Evolutionary conservation across 2,113 vertebrate genomes (phyloP).

Genomic region (Nycticebus coucang): DNA sequence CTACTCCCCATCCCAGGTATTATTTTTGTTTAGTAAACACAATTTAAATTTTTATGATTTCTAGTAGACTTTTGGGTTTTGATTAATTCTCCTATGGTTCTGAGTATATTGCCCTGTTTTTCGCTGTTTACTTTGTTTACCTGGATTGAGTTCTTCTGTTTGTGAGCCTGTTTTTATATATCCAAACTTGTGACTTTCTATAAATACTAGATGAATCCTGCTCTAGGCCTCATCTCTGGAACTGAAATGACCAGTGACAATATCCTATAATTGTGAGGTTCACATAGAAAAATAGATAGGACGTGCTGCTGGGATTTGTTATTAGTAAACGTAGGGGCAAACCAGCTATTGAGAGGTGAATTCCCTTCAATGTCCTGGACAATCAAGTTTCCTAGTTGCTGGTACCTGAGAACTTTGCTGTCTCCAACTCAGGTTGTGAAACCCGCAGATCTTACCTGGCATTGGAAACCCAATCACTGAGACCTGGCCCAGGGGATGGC

Average conservation of each 20-base stretch:
- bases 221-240: neutral
- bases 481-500: neutral
- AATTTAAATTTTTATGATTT: constrained; percentile 59
- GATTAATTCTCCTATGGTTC: neutral
- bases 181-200: neutral
- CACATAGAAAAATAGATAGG: accelerated
- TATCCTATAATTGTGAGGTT: neutral
- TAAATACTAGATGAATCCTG: neutral
- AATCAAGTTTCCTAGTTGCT: neutral
- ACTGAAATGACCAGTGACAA: neutral
- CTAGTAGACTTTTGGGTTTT: neutral
- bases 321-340: neutral
- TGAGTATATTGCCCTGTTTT: neutral
- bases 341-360: neutral
- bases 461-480: neutral
- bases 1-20: neutral
- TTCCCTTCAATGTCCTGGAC: neutral
- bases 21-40: constrained; percentile 43
- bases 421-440: neutral
- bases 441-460: neutral
- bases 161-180: neutral
- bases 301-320: neutral
- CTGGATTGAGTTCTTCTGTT: neutral
- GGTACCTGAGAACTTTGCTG: too few relatives aligned
- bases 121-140: neutral